Evolutionary conservation across 1,140 invertebrate genomes (phyloP).

Genomic region (Macrobrachium nipponense): DNA sequence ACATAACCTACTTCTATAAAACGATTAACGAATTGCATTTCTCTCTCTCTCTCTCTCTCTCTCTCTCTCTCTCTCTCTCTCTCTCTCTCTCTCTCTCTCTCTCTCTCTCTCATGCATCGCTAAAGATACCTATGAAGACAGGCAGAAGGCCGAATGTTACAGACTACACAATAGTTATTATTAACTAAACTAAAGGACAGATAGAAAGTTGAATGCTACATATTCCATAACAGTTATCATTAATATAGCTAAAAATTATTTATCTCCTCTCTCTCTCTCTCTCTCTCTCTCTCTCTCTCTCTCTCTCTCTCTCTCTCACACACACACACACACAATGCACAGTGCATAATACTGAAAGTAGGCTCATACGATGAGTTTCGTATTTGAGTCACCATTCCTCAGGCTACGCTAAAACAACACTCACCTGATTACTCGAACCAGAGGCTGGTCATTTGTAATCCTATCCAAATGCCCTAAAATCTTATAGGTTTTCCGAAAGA

Average conservation of each 20-base stretch:
- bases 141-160: too few relatives aligned
- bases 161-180: neutral
- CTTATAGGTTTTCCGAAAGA: too few relatives aligned
- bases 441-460: too few relatives aligned
- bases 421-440: too few relatives aligned
- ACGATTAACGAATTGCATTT: neutral
- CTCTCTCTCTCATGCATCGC: neutral
- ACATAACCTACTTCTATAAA: too few relatives aligned
- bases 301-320: neutral
- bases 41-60: neutral
- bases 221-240: neutral
- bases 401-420: too few relatives aligned
- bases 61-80: neutral
- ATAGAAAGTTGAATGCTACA: too few relatives aligned
- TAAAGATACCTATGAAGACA: too few relatives aligned
- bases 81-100: neutral
- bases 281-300: slow-evolving; percentile 7
- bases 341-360: neutral
- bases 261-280: neutral
- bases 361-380: neutral
- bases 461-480: too few relatives aligned
- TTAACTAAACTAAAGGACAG: neutral
- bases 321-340: neutral
- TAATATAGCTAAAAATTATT: neutral
- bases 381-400: neutral